A percentile compares a stretch with the other conserved stretches of the same genome.
Evolutionary conservation across 2,888 invertebrate genomes (phyloP).

Genomic region (Polyploca ridens): DNA sequence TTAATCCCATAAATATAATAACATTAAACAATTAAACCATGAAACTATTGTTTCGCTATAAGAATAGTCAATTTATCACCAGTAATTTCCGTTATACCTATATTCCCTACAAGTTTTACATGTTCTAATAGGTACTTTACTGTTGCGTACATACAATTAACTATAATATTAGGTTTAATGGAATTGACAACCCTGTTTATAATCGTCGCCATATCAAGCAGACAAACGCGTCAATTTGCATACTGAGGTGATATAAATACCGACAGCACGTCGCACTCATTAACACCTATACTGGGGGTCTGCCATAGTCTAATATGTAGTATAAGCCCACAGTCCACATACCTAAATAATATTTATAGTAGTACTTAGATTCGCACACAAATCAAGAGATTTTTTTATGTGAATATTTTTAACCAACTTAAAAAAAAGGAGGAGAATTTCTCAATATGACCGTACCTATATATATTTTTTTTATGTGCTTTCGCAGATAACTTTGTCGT

Average conservation of each 20-base stretch:
- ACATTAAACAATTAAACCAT: not conserved
- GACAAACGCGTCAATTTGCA: slow-evolving; percentile 58
- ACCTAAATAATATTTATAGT: not conserved
- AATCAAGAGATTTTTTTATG: no score
- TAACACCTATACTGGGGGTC: slow-evolving; percentile 18
- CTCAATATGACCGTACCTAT: no score
- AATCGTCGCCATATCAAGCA: slow-evolving; percentile 22
- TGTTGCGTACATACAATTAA: no score
- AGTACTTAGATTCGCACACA: not conserved
- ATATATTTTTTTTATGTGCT: no score
- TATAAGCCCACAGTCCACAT: no score
- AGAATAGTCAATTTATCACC: not conserved
- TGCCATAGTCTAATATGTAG: not conserved
- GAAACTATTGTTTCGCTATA: not conserved
- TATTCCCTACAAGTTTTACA: not conserved
- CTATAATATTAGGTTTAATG: not conserved
- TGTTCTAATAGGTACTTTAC: not conserved
- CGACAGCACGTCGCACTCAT: slow-evolving; percentile 33
- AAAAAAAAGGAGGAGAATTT: no score
- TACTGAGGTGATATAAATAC: slow-evolving; percentile 47
- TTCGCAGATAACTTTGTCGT: no score
- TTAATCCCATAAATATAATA: not conserved
- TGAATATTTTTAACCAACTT: no score
- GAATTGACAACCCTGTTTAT: slow-evolving; percentile 26
- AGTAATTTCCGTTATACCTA: not conserved